Percentiles rank a stretch among this genome's conserved stretches.
Evolutionary conservation across 2,888 invertebrate genomes (phyloP).

Genomic region (Cheilosia vernalis): DNA sequence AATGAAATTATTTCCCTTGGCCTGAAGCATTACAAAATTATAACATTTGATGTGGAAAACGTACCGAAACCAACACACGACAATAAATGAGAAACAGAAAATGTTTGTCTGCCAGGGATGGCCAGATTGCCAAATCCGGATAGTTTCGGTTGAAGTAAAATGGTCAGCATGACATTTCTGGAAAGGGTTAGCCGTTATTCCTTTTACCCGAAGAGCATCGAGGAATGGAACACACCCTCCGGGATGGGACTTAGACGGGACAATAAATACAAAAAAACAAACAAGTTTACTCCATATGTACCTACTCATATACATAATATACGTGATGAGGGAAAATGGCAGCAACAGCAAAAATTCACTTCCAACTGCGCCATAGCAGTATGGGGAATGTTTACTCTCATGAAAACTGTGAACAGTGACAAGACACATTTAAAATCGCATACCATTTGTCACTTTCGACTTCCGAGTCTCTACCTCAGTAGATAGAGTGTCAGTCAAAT

Average conservation of each 20-base stretch:
- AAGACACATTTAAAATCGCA: background rate
- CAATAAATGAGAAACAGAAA: too few species aligned
- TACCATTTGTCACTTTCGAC: conserved; percentile 23
- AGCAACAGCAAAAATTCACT: too few species aligned
- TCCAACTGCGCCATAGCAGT: too few species aligned
- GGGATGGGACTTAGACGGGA: background rate
- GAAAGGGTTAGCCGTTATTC: conserved; percentile 22
- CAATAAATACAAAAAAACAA: background rate
- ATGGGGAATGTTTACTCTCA: background rate
- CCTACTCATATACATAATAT: too few species aligned
- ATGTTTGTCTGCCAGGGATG: too few species aligned
- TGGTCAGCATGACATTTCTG: conserved; percentile 4
- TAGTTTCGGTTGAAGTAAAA: background rate
- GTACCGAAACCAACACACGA: too few species aligned
- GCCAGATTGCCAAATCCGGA: background rate
- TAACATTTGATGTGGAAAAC: too few species aligned
- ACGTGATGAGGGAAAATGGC: too few species aligned
- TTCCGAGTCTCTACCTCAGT: background rate
- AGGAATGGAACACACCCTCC: background rate
- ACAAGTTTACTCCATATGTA: background rate
- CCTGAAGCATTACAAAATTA: too few species aligned
- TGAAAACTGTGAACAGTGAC: conserved; percentile 13
- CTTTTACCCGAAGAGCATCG: background rate
- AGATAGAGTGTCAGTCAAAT: conserved; percentile 17
- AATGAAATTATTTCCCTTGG: too few species aligned